Base-by-base conservation (phyloP, 2,888 invertebrate species). In the Plagodis pulveraria region DNA sequence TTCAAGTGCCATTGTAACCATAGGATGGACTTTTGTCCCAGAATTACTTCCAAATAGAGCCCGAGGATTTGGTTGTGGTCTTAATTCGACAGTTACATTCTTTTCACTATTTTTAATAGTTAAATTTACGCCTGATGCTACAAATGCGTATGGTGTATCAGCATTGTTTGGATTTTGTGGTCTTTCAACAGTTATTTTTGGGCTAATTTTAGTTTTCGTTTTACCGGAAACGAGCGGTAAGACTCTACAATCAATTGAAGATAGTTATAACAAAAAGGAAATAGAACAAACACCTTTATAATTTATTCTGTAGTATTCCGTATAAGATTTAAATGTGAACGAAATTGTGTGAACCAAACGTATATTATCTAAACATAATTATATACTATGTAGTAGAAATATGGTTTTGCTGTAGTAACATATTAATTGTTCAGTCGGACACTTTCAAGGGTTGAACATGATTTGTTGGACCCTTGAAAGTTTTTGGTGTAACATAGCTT, bases 221-320 rank as follows among this genome's bases (percentile, higher is more conserved):
- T 60, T 81, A 43, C 79, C 80, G 7, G 76, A 80, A 50, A 80
- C 80, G 0, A 69, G 71, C 56, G 93, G 67, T 94, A 96, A 80
- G 95, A 97, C 87, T 94, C 96, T 74, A 11, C 63, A 66, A 42
- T 46, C 56, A 5, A 63, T 61, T 5, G 63, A 66, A 61, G 56
- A 88, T 94, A 73, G 94, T 33, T 62, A 63, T 52, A 40, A 50
- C 45, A 42, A 56, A 47, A 58, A 43, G 9, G 46, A 45, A 11
- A 8, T 43, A 22, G 56, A 42, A 32, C 38, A 7, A 36, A 36
- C 36, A 1, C 36, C 36, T 7, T 36, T 36, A 36, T 36, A 36
- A 8, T 8, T 4, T 4, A 5, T 36, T 22, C 22, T 22, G 22
- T 22, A 22, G 22, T 22, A 22, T 22, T 22, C n/a, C n/a, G n/a